Evolutionary conservation across 2,888 invertebrate genomes (phyloP), one percentile per base, ranked within the genome.

Genomic region (Tridacna crocea): DNA sequence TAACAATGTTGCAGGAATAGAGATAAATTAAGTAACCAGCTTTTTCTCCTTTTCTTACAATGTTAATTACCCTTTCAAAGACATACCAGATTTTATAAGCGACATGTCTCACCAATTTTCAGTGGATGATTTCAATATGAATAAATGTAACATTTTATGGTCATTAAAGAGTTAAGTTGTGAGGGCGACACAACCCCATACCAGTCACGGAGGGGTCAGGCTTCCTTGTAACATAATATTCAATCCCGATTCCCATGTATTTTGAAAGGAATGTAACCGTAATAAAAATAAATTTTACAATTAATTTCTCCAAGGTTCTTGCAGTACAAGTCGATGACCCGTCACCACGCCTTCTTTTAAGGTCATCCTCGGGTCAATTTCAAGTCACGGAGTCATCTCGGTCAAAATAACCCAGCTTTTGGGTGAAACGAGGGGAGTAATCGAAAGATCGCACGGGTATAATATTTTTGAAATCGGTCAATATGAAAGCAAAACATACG

Each of bases 241-340:
- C 17, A 11, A 51, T 51, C 24, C 70, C 12, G 26, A 22, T 68
- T 70, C 70, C 70, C 70, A 51, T 70, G 70, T 51, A 46, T 47
- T 70, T 51, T 15, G 24, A 51, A 24, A 51, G 70, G 22, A 70
- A 15, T 51, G 26, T 26, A 70, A 22, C 70, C 8, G 48, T 51
- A 46, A 70, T 70, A 70, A 70, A 70, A 70, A 47, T 70, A 4
- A 48, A 70, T 70, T 70, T 70, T 51, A 70, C 51, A 51, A 70
- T 51, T 70, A 70, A 70, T 70, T 68, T 51, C 51, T 70, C 51
- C 22, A 22, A 70, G 70, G 6, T 51, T 47, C 70, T 24, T 70
- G 70, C 26, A 24, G 22, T 70, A 70, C 70, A 70, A 22, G 24
- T 70, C 46, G 51, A 26, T 17, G 22, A 51, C 22, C 22, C 24